phyloP scores from a whole-genome alignment of 2,888 invertebrate genomes.

The Incurvaria masculella region DNA sequence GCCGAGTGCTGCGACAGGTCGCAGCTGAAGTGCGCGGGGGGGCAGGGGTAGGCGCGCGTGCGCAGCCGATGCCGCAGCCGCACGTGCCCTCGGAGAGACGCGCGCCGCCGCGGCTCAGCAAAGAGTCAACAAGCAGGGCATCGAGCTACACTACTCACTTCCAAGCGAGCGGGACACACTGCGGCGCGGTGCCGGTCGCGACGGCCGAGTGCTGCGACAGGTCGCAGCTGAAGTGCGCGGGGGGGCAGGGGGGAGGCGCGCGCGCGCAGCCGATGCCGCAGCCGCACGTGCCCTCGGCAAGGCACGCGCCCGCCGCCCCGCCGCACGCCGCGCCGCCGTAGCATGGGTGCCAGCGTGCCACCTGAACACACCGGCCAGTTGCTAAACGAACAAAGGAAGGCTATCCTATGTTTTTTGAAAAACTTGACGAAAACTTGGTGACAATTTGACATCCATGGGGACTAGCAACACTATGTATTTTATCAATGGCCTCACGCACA shows the following conservation, averaged over 20 bases:
- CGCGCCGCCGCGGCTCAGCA: conserved; percentile 23
- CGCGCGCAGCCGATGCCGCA: conserved; percentile 66
- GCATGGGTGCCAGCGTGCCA: conserved; percentile 46
- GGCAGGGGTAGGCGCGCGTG: conserved; percentile 58
- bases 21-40: conserved; percentile 68
- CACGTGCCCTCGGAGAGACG: conserved; percentile 57
- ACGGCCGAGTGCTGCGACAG: not conserved
- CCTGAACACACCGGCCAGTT: conserved; percentile 61
- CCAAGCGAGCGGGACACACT: conserved; percentile 5
- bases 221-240: conserved; percentile 67
- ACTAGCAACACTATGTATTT: too few relatives aligned
- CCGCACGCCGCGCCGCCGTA: conserved; percentile 28
- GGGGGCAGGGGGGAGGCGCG: conserved; percentile 61
- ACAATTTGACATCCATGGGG: too few relatives aligned
- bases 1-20: conserved; percentile 21
- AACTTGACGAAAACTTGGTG: too few relatives aligned
- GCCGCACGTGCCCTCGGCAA: conserved; percentile 63
- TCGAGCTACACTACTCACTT: not conserved
- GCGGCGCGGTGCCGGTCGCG: conserved; percentile 14
- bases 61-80: conserved; percentile 71
- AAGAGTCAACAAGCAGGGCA: too few relatives aligned
- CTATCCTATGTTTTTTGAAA: too few relatives aligned
- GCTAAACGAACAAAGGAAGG: too few relatives aligned
- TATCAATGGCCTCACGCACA: too few relatives aligned
- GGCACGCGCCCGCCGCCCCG: conserved; percentile 23